A percentile compares a stretch with the other conserved stretches of the same genome.
Conservation (phyloP, 2,888 invertebrate genomes). For the Eupithecia centaureata region DNA sequence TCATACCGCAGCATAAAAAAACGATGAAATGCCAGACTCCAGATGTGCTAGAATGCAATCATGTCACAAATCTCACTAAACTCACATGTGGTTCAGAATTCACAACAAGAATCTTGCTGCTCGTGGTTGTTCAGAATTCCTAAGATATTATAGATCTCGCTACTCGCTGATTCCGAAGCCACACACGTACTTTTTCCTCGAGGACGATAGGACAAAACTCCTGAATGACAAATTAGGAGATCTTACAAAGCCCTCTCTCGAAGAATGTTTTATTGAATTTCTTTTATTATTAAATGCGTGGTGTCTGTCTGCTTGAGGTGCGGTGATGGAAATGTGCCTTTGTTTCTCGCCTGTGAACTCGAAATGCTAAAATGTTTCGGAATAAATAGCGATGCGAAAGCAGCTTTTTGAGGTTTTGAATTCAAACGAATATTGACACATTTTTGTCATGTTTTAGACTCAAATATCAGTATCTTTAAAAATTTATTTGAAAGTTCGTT, state of each 20-base stretch:
- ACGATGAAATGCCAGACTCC: neutral
- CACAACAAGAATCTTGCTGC: neutral
- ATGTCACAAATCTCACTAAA: neutral
- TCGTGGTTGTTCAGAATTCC: slow-evolving; percentile 9
- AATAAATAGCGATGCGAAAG: neutral
- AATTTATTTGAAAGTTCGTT: too few relatives aligned
- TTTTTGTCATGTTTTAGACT: neutral
- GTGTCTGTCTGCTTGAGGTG: slow-evolving; percentile 7
- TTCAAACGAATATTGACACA: neutral
- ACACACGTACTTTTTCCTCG: slow-evolving; percentile 52
- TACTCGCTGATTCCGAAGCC: slow-evolving; percentile 47
- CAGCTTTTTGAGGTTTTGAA: neutral
- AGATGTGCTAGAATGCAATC: slow-evolving; percentile 9
- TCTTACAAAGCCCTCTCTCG: slow-evolving; percentile 61
- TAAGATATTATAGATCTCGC: neutral
- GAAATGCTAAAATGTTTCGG: slow-evolving; percentile 4
- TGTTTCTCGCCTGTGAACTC: slow-evolving; percentile 16
- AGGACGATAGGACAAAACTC: slow-evolving; percentile 67
- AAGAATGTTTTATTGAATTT: slow-evolving; percentile 66
- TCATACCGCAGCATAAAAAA: slow-evolving; percentile 3
- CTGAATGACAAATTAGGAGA: slow-evolving; percentile 76
- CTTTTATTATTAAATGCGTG: slow-evolving; percentile 25
- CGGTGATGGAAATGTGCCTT: slow-evolving; percentile 7
- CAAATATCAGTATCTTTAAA: too few relatives aligned
- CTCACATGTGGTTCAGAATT: slow-evolving; percentile 6